Base-by-base conservation (phyloP, 2,888 invertebrate species). In the Pachydiplax longipennis region DNA sequence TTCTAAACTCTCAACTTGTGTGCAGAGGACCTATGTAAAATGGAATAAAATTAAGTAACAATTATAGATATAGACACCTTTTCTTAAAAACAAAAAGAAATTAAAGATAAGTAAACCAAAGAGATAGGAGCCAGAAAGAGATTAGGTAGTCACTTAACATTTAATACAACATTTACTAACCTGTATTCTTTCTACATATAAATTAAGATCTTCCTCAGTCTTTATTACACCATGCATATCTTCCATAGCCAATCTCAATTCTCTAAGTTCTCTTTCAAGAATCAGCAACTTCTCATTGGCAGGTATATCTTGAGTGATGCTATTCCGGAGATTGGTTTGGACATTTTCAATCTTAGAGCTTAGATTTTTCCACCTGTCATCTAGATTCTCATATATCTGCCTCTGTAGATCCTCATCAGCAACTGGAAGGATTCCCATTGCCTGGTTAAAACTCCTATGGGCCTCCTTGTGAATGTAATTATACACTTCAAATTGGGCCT, bases 401-500 rank as follows among this genome's bases (percentile, higher is more conserved):
- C 97, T 95, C 93, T 98, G 97, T 0, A 97, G 94, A 95, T 97
- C 96, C 94, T 98, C 98, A 92, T 98, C 98, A 0, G 97, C 96
- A n/a, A 98, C 95, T 0, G 97, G 97, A 81, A 98, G 95, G 10
- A 97, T 96, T 93, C 96, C 96, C 91, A 98, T 93, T 0, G 98
- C 96, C 92, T 96, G 96, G 93, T 98, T 97, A 92, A 98, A 96
- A 91, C 96, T 96, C 81, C 95, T 95, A 31, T 96, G 96, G 0
- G 97, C 96, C 92, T 97, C 97, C 91, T 96, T 96, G 90, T 96
- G 96, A 90, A 97, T 95, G 92, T 96, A 96, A 92, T 97, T 97
- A 93, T 98, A 96, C 40, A 98, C 96, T 94, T 98, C 98, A 92
- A 97, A 97, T 92, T 98, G 97, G 0, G 98, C 98, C 93, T 97